phyloP scores from a whole-genome alignment of 2,113 vertebrate species.

The Ammodramus savannarum region DNA sequence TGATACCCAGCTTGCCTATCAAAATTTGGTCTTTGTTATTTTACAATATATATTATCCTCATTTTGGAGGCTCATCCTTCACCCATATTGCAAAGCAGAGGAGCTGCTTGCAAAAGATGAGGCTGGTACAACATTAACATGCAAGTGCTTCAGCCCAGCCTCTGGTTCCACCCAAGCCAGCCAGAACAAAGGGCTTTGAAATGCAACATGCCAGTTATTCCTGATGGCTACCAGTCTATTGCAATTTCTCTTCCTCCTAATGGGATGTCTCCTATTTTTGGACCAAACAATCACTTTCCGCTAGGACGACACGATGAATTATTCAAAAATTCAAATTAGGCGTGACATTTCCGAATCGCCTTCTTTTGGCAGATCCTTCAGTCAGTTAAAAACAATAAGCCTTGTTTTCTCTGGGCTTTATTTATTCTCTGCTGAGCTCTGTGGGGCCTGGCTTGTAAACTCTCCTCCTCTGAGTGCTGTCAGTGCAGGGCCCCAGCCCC shows the following conservation, averaged over 20 bases:
- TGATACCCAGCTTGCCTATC: not conserved
- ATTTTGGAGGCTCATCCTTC: not conserved
- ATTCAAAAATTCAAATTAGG: constrained; percentile 59
- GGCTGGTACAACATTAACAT: not conserved
- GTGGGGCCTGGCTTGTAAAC: not conserved
- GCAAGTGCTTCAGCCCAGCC: not conserved
- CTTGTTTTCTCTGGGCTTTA: not conserved
- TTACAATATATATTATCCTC: not conserved
- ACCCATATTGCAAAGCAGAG: not conserved
- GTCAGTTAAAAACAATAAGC: constrained; percentile 14
- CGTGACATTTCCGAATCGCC: constrained; percentile 29
- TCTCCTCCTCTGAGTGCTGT: not conserved
- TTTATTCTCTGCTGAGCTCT: not conserved
- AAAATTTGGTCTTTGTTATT: not conserved
- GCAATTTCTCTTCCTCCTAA: constrained; percentile 39
- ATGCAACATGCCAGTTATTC: not conserved
- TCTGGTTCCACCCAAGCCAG: not conserved
- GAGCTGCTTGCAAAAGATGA: not conserved
- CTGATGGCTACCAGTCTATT: constrained; percentile 26
- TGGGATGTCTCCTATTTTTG: constrained; percentile 45
- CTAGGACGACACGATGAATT: constrained; percentile 28
- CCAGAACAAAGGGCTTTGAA: constrained; percentile 26
- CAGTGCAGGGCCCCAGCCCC: not conserved
- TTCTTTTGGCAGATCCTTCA: constrained; percentile 1
- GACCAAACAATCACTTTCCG: constrained; percentile 40